phyloP scores from a whole-genome alignment of 2,797 vertebrate genomes.

The Rhinoraja longicauda region DNA sequence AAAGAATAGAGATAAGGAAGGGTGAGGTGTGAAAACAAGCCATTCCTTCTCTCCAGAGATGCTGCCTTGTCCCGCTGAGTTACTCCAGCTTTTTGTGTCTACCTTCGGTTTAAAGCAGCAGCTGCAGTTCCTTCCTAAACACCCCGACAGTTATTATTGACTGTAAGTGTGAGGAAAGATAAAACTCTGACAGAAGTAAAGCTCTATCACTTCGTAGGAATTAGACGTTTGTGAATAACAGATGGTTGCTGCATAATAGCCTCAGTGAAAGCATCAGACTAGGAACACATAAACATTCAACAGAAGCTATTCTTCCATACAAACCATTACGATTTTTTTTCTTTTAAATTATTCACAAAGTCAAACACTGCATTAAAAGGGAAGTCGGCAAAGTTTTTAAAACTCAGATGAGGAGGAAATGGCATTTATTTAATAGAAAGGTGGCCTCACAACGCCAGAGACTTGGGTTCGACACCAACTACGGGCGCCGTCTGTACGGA shows the following conservation, averaged over 20 bases:
- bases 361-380: neutral
- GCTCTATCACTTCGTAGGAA: neutral
- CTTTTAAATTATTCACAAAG: neutral
- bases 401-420: neutral
- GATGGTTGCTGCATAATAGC: neutral
- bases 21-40: too few species aligned
- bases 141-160: neutral
- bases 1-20: too few species aligned
- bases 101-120: too few species aligned
- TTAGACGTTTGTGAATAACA: neutral
- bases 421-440: neutral
- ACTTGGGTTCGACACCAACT: too few species aligned
- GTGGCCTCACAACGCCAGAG: too few species aligned
- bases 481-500: too few species aligned
- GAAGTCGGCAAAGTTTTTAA: neutral
- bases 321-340: neutral
- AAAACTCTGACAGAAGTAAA: neutral
- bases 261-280: neutral
- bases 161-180: neutral
- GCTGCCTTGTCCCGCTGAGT: too few species aligned
- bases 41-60: too few species aligned
- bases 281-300: neutral
- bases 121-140: too few species aligned
- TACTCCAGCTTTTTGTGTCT: too few species aligned
- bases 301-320: neutral